Percentiles rank a stretch among this genome's conserved stretches.
phyloP scores from a whole-genome alignment of 1,140 invertebrate species.

The Lasioglossum albipes region DNA sequence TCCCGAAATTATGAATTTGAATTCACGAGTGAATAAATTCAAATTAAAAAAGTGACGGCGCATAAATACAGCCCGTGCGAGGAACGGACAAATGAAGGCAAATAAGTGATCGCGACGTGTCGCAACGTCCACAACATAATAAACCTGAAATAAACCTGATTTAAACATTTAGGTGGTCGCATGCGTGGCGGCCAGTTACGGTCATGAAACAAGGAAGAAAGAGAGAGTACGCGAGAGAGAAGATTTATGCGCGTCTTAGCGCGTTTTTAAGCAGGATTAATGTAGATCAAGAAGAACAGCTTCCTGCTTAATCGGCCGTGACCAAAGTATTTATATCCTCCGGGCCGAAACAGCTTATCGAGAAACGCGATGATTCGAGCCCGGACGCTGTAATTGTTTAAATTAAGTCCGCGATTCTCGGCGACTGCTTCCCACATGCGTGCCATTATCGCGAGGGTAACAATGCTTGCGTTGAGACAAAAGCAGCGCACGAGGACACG shows the following conservation, averaged over 20 bases:
- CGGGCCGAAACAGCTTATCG: slow-evolving; percentile 60
- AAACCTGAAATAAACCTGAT: not conserved
- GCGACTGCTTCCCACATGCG: slow-evolving; percentile 18
- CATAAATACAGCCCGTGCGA: not conserved
- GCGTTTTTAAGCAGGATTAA: slow-evolving; percentile 55
- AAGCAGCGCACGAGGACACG: not conserved
- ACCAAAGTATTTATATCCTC: slow-evolving; percentile 49
- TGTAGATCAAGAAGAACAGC: slow-evolving; percentile 29
- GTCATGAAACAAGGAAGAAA: not conserved
- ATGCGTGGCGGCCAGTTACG: not conserved
- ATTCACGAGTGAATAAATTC: too few species aligned
- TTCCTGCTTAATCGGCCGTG: slow-evolving; percentile 34
- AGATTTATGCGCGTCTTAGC: slow-evolving; percentile 55
- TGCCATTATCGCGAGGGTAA: slow-evolving; percentile 57
- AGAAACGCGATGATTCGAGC: slow-evolving; percentile 39
- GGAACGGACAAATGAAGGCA: not conserved
- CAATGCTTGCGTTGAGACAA: slow-evolving; percentile 26
- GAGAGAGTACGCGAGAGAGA: not conserved
- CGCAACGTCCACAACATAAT: not conserved
- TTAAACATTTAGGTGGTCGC: not conserved
- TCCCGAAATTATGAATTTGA: too few species aligned
- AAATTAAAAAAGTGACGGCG: not conserved
- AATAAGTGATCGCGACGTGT: not conserved
- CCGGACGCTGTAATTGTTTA: slow-evolving; percentile 60
- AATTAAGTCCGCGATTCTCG: slow-evolving; percentile 56